Percentiles rank a stretch among this genome's conserved stretches.
Conservation (phyloP, 2,113 vertebrate genomes). For the Prionailurus viverrinus region DNA sequence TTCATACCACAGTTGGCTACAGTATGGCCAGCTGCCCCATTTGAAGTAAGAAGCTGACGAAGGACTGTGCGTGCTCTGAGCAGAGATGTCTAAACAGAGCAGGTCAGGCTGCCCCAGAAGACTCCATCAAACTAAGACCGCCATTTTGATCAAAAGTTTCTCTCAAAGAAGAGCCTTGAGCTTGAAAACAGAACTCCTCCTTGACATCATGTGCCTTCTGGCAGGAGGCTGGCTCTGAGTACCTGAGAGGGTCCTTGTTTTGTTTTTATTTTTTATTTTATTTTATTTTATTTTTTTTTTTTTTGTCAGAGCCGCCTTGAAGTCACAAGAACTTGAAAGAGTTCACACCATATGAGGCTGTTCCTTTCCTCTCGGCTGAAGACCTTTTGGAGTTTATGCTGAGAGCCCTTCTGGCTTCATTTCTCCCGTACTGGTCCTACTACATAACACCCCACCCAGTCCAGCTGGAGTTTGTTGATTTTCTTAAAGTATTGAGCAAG, state of each 20-base stretch:
- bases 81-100: neutral
- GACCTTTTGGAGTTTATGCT: constrained; percentile 51
- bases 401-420: constrained; percentile 67
- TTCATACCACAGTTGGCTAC: neutral
- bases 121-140: constrained; percentile 19
- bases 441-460: neutral
- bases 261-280: neutral
- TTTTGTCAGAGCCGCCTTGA: neutral
- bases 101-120: neutral
- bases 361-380: constrained; percentile 18
- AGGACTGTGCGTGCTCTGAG: neutral
- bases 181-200: constrained; percentile 51
- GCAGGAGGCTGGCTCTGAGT: constrained; percentile 44
- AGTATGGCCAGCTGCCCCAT: neutral
- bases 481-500: neutral
- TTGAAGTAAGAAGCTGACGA: constrained; percentile 60
- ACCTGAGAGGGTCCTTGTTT: constrained; percentile 55
- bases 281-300: neutral
- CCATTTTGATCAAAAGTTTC: neutral
- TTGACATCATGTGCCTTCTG: constrained; percentile 2
- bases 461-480: constrained; percentile 40
- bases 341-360: neutral
- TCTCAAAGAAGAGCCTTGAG: constrained; percentile 54
- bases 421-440: constrained; percentile 58
- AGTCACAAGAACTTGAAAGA: constrained; percentile 60